Base-by-base conservation (phyloP, 2,797 vertebrate species). In the Pangasius krempfi region DNA sequence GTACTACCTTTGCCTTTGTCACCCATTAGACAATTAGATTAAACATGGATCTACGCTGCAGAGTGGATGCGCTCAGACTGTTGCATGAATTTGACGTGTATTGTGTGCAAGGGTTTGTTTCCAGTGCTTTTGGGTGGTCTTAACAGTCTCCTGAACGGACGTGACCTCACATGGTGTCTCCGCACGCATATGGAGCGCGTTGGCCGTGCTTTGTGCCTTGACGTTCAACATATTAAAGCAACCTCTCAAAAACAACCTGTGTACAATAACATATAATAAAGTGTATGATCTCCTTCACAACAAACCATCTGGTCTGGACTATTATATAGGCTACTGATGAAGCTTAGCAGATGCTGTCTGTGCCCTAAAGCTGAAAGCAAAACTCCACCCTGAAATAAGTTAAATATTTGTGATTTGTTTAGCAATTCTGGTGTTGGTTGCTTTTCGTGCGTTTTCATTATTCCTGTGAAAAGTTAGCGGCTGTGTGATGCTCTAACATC, bases 1-100 rank as follows among this genome's bases (percentile, higher is more conserved):
- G 84, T 75, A 87, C 73, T 88, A 87, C 91, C 89, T 86, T 87
- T 86, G 87, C 88, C 80, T 89, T 79, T 88, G 58, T 86, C 60
- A 60, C 88, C 83, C 66, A 60, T 86, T 40, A 73, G 68, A 86
- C 60, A 66, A 80, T 87, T 68, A 87, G 60, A 78, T 86, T 89
- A 68, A 79, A 87, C 78, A 40, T 22, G 33, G 54, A 78, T 87
- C 86, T 80, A 64, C 52, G 68, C 30, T 60, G 73, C 47, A 56
- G 68, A 84, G 37, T 60, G 60, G 75, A 58, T 66, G 86, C 66
- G 16, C 52, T 68, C 30, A 60, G 73, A 54, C 66, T 84, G 84
- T 14, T 0, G 72, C 37, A 50, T 22, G 50, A 87, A 76, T 85
- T 84, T 72, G 66, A 87, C 64, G 56, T 82, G 64, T 66, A 13